phyloP scores from a whole-genome alignment of 2,113 vertebrate species.

The Cervus canadensis region DNA sequence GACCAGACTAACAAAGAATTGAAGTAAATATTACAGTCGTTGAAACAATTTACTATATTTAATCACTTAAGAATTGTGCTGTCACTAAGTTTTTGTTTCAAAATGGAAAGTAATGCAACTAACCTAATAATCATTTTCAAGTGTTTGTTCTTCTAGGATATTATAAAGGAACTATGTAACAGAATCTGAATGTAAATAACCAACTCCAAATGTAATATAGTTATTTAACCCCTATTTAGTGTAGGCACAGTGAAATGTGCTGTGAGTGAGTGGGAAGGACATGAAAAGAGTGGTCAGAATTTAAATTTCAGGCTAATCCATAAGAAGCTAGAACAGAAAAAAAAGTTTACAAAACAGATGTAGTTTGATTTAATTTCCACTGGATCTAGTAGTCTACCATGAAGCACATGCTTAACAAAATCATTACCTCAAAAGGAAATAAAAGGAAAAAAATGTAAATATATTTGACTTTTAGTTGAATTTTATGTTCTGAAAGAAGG shows the following conservation, averaged over 20 bases:
- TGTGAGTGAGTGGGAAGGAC: background rate
- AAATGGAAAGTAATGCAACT: background rate
- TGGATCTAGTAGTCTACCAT: conserved; percentile 39
- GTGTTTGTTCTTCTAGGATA: background rate
- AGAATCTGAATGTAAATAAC: conserved; percentile 23
- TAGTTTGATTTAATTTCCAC: conserved; percentile 6
- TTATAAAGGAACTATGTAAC: background rate
- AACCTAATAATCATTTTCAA: background rate
- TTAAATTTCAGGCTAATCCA: conserved; percentile 42
- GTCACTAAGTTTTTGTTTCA: background rate
- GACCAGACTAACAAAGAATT: background rate
- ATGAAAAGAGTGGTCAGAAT: conserved; percentile 1
- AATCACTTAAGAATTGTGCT: background rate
- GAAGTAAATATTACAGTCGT: background rate
- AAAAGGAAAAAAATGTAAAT: conserved; percentile 35
- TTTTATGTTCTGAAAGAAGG: conserved; percentile 33
- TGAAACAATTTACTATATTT: background rate
- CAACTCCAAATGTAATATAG: background rate
- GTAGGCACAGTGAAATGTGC: conserved; percentile 50
- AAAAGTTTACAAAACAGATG: conserved; percentile 8
- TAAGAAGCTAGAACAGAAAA: conserved; percentile 42
- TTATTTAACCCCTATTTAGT: conserved; percentile 7
- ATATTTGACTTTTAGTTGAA: background rate
- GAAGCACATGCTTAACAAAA: background rate
- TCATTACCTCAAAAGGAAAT: conserved; percentile 30